These are phyloP conservation scores for Poeciliopsis turrubarensis DNA, from an alignment of 2,113 vertebrate species.

Conservation along the genomic window DNA sequence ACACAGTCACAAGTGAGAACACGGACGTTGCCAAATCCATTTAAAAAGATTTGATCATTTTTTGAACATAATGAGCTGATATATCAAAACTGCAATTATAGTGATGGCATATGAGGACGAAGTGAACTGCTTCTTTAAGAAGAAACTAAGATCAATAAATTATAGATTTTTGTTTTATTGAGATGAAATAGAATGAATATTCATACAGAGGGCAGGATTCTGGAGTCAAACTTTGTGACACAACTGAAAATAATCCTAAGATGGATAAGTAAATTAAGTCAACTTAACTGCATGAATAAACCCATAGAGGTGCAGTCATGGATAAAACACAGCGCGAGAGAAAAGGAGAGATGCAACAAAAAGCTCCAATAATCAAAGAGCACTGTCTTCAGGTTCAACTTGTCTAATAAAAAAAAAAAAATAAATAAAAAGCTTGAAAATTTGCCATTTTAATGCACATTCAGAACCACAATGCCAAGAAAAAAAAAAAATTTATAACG, in stretches of 20 bases:
- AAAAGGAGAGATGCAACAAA: neutral
- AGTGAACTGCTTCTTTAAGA: neutral
- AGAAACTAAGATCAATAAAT: neutral
- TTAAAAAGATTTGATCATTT: too few species aligned
- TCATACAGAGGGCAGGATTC: conserved; percentile 6
- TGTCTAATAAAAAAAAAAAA: neutral
- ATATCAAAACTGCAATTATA: neutral
- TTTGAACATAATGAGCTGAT: neutral
- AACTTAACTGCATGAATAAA: neutral
- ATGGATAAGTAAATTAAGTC: neutral
- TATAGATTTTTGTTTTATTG: neutral
- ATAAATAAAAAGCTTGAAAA: neutral
- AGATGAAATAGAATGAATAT: conserved; percentile 10
- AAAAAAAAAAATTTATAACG: too few species aligned
- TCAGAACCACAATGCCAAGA: neutral
- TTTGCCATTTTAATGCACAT: neutral
- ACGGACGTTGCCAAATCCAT: too few species aligned
- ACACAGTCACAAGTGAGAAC: neutral
- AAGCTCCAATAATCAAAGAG: neutral
- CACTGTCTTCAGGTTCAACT: neutral
- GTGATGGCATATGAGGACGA: neutral
- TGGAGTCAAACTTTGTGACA: neutral
- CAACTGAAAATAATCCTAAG: neutral
- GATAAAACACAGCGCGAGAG: neutral
- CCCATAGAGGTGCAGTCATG: neutral